Conservation (phyloP, 2,797 vertebrate genomes). For the Falco rusticolus region DNA sequence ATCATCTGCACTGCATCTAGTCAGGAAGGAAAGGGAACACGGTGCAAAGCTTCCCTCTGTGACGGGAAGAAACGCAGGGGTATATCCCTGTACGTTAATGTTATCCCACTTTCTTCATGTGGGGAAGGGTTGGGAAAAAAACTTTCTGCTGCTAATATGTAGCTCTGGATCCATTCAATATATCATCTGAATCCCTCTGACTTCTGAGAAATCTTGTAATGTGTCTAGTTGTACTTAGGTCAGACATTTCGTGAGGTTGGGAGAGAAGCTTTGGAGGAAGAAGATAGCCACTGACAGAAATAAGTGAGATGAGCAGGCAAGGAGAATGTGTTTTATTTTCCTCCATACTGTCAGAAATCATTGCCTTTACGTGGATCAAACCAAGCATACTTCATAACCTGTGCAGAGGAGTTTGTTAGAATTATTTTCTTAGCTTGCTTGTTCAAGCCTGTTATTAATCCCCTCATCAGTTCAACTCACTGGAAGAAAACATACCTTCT, state of each 20-base stretch:
- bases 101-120: not conserved
- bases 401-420: slow-evolving; percentile 26
- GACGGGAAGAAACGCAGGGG: no score
- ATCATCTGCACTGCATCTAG: not conserved
- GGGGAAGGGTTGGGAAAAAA: not conserved
- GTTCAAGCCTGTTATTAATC: slow-evolving; percentile 71
- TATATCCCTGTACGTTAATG: no score
- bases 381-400: slow-evolving; percentile 29
- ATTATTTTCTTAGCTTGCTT: slow-evolving; percentile 66
- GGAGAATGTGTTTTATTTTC: not conserved
- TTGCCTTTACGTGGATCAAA: slow-evolving; percentile 27
- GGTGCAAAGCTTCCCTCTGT: not conserved
- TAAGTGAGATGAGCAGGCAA: not conserved
- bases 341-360: slow-evolving; percentile 32
- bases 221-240: not conserved
- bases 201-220: not conserved
- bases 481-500: slow-evolving; percentile 62
- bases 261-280: not conserved
- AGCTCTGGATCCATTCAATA: not conserved
- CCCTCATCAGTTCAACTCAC: slow-evolving; percentile 47
- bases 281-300: not conserved
- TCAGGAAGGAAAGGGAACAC: no score
- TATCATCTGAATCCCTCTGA: not conserved
- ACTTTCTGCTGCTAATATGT: not conserved
- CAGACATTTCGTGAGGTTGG: not conserved